A percentile compares a stretch with the other conserved stretches of the same genome.
phyloP scores from a whole-genome alignment of 1,140 invertebrate genomes.

The Teleopsis dalmanni region DNA sequence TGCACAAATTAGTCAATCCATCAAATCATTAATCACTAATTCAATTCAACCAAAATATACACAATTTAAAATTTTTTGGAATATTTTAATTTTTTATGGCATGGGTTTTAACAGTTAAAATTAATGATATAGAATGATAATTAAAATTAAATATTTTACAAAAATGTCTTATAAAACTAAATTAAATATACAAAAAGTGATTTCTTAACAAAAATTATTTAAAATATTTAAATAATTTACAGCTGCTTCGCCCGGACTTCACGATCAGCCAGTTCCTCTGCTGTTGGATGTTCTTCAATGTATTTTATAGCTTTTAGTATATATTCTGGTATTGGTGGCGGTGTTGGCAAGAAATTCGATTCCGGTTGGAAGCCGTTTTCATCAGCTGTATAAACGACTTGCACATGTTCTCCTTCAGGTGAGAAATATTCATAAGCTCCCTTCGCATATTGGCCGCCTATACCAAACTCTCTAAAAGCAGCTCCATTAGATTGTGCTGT shows the following conservation, averaged over 20 bases:
- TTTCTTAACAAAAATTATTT: too few relatives aligned
- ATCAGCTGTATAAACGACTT: conserved; percentile 45
- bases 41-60: too few relatives aligned
- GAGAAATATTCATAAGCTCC: conserved; percentile 15
- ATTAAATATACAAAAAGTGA: too few relatives aligned
- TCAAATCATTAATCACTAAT: too few relatives aligned
- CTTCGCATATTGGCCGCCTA: conserved; percentile 16
- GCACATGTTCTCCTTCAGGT: conserved; percentile 27
- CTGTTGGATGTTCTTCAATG: conserved; percentile 40
- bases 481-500: conserved; percentile 15
- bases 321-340: conserved; percentile 40
- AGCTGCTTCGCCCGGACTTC: conserved; percentile 25
- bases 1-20: too few relatives aligned
- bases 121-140: too few relatives aligned
- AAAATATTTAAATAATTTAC: too few relatives aligned
- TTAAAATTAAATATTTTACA: too few relatives aligned
- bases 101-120: too few relatives aligned
- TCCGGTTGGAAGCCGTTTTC: conserved; percentile 46
- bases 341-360: conserved; percentile 47
- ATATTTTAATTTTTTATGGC: too few relatives aligned
- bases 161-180: too few relatives aligned
- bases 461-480: conserved; percentile 17
- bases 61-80: too few relatives aligned
- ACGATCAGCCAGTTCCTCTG: conserved; percentile 31
- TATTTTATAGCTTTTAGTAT: conserved; percentile 43